These are phyloP conservation scores for Lanistes nyassanus DNA, from an alignment of 1,140 invertebrate genomes.

Conservation along the genomic window DNA sequence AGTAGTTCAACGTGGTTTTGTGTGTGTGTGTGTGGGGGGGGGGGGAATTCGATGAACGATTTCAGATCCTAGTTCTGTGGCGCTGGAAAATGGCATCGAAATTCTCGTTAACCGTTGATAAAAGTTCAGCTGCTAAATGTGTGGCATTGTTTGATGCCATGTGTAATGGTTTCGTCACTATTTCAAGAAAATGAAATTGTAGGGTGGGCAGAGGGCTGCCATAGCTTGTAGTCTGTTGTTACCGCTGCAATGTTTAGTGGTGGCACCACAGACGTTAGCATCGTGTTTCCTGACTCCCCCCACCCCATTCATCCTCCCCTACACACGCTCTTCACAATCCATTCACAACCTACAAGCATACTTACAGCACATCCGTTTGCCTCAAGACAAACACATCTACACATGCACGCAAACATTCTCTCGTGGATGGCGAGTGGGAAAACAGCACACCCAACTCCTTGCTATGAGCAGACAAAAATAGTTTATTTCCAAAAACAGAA, in stretches of 20 bases:
- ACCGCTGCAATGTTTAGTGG: too few species aligned
- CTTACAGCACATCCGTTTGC: not conserved
- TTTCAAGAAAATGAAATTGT: not conserved
- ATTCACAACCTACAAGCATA: not conserved
- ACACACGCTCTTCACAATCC: not conserved
- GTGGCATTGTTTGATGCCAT: too few species aligned
- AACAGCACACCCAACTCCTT: not conserved
- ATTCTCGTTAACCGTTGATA: too few species aligned
- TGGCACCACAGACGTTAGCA: not conserved
- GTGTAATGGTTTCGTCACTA: too few species aligned
- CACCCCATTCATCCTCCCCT: not conserved
- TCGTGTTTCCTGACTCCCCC: not conserved
- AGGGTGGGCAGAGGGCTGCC: not conserved
- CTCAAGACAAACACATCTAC: not conserved
- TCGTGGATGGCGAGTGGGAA: not conserved
- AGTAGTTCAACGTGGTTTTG: too few species aligned
- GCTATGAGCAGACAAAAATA: conserved; percentile 10
- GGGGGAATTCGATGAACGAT: too few species aligned
- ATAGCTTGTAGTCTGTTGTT: too few species aligned
- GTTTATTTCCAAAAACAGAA: not conserved
- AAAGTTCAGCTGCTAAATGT: too few species aligned
- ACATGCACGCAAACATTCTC: not conserved
- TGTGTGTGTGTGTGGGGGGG: too few species aligned
- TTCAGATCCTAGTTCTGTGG: too few species aligned
- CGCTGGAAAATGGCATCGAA: too few species aligned